Evolutionary conservation across 1,140 invertebrate species (phyloP).

Genomic region (Drosophila guanche): DNA sequence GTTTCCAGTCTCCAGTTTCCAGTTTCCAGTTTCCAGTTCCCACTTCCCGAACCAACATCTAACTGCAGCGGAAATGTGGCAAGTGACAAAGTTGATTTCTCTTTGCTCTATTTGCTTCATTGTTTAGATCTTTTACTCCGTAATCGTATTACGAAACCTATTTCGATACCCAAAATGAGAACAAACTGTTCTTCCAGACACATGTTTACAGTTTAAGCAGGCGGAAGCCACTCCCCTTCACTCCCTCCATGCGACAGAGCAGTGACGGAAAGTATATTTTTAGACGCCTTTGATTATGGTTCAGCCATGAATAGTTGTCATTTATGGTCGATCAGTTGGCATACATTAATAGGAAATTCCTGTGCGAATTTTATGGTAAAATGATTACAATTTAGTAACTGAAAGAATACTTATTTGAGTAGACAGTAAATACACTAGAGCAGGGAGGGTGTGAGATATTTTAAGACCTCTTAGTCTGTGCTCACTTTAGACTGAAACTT

Average conservation of each 20-base stretch:
- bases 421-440: too few species aligned
- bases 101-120: slow-evolving; percentile 10
- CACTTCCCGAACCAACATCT: slow-evolving; percentile 11
- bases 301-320: neutral
- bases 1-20: neutral
- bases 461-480: neutral
- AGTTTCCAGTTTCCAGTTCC: neutral
- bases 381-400: too few species aligned
- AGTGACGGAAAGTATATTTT: neutral
- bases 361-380: neutral
- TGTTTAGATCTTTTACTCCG: slow-evolving; percentile 38
- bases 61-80: slow-evolving; percentile 64
- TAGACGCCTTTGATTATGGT: too few species aligned
- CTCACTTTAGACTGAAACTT: neutral
- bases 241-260: neutral
- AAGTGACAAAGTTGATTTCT: slow-evolving; percentile 64
- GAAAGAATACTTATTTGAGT: too few species aligned
- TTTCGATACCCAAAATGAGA: slow-evolving; percentile 44
- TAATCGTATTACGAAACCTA: slow-evolving; percentile 57
- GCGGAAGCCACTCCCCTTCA: neutral
- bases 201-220: slow-evolving; percentile 49
- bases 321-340: neutral
- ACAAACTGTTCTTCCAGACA: slow-evolving; percentile 43
- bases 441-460: neutral
- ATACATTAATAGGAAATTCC: neutral